phyloP scores from a whole-genome alignment of 2,888 invertebrate species.

The Noctua janthina region DNA sequence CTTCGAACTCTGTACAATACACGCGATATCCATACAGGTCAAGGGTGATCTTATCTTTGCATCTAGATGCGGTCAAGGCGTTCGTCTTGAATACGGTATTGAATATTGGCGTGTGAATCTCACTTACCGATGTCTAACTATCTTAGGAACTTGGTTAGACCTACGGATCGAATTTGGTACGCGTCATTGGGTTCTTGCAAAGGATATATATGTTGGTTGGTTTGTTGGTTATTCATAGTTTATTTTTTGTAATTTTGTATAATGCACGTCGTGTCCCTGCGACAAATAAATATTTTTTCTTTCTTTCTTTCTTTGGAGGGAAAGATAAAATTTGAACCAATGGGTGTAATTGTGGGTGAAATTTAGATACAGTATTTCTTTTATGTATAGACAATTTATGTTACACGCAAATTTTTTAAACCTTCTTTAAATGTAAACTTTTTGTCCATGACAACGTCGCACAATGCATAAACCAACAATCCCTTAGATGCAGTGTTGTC shows the following conservation, averaged over 20 bases:
- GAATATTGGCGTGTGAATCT: conserved; percentile 60
- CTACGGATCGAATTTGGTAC: conserved; percentile 14
- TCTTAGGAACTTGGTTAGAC: conserved; percentile 42
- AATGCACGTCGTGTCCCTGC: too few species aligned
- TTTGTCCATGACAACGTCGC: not conserved
- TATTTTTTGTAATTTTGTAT: too few species aligned
- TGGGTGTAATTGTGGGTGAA: not conserved
- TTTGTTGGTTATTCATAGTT: too few species aligned
- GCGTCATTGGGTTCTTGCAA: conserved; percentile 19
- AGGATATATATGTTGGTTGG: not conserved
- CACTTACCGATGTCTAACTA: conserved; percentile 51
- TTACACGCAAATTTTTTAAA: not conserved
- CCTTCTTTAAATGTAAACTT: not conserved
- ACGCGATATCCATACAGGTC: not conserved
- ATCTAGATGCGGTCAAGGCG: conserved; percentile 20
- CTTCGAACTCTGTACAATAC: not conserved
- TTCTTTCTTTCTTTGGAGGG: not conserved
- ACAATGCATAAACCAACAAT: not conserved
- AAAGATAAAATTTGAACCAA: not conserved
- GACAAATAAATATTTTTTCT: too few species aligned
- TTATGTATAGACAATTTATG: not conserved
- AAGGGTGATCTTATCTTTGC: conserved; percentile 1
- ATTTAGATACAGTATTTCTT: not conserved
- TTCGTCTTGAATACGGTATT: conserved; percentile 65
- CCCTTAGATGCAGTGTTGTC: not conserved